Base-by-base conservation (phyloP, 2,888 invertebrate species). In the Epirrhoe alternata region DNA sequence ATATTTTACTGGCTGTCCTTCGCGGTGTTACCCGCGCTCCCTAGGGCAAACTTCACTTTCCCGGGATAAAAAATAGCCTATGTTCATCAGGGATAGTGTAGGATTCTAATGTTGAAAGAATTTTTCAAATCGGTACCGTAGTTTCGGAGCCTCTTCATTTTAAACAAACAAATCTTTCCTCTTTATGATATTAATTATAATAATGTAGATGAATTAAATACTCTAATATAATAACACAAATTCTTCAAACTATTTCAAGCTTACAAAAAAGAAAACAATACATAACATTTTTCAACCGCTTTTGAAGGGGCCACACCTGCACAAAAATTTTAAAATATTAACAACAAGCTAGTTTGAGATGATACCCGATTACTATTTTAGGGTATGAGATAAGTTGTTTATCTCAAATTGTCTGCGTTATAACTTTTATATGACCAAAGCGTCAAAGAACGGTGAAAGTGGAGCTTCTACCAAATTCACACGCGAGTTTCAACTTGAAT, bases 331-430 rank as follows among this genome's bases (percentile, higher is more conserved):
- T 84, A 79, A 84, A 81, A 79, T 64, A 76, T 68, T 76, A 76
- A 82, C 81, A 85, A 78, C 81, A 75, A 83, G 76, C 81, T 79
- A 78, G 77, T 81, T 84, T 77, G 73, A 81, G 84, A 84, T 85
- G 86, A 84, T 81, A 80, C 75, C 77, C 79, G 85, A 87, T 87
- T 84, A 86, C 83, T 79, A 81, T 80, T 81, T 82, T 79, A 76
- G 78, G 77, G 74, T 79, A 76, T 78, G 74, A 73, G 84, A 86
- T 87, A 81, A 84, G 83, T 80, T 82, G 84, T 87, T 86, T 84
- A 86, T 86, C 83, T 87, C 76, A 85, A 88, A 87, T 85, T 84
- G 84, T 79, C 83, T 76, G 82, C 82, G 80, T 84, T 84, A 83
- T 81, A 84, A 52, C 49, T 67, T 67, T 67, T 63, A 59, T 55